Evolutionary conservation across 2,797 vertebrate species (phyloP).

Genomic region (Cirrhinus mrigala): DNA sequence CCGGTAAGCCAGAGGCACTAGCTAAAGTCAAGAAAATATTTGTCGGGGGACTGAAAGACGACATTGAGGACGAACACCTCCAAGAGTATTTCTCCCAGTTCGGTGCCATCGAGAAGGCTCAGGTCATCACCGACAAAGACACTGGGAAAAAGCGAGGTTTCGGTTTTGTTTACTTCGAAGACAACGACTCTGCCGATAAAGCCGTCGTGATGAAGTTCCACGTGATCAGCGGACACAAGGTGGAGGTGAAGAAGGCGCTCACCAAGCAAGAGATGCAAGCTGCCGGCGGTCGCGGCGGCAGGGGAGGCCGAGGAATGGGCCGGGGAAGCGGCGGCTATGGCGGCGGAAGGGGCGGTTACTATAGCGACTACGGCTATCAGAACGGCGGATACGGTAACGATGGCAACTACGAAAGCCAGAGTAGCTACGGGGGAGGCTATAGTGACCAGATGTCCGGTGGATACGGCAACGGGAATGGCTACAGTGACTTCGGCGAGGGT

Average conservation of each 20-base stretch:
- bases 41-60: constrained; percentile 85
- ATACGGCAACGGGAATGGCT: constrained; percentile 64
- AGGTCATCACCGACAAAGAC: constrained; percentile 86
- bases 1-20: constrained; percentile 83
- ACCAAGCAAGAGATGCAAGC: constrained; percentile 85
- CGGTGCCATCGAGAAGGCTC: constrained; percentile 84
- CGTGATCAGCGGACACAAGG: constrained; percentile 84
- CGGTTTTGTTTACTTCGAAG: constrained; percentile 86
- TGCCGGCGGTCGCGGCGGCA: constrained; percentile 73
- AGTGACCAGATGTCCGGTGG: constrained; percentile 56
- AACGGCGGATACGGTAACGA: constrained; percentile 78
- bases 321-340: constrained; percentile 72
- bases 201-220: constrained; percentile 87
- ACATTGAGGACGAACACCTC: constrained; percentile 83
- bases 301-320: constrained; percentile 75
- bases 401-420: constrained; percentile 73
- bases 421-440: constrained; percentile 74
- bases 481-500: constrained; percentile 64
- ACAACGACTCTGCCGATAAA: constrained; percentile 86
- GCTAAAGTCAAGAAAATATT: constrained; percentile 90
- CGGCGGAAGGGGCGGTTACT: constrained; percentile 69
- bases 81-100: constrained; percentile 86
- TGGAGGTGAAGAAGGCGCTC: constrained; percentile 87
- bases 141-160: constrained; percentile 88
- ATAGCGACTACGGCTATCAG: constrained; percentile 37